Base-by-base conservation (phyloP, 2,888 invertebrate species). In the Gryllus longicercus region DNA sequence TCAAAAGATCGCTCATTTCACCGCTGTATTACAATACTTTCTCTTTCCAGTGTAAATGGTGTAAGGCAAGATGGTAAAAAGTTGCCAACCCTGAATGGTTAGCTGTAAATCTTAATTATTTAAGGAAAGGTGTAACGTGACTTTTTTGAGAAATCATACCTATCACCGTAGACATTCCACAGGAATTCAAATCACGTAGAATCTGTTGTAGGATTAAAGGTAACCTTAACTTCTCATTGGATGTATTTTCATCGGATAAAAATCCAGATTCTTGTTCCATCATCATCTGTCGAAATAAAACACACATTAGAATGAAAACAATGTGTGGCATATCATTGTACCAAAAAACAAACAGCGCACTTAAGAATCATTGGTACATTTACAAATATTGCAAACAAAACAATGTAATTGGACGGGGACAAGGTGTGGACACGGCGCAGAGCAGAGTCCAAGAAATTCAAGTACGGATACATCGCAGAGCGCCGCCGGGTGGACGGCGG, bases 211-310 rank as follows among this genome's bases (percentile, higher is more conserved):
- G 89, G 83, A 97, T 91, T 8, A 92, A 92, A 2, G 93, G 92
- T 74, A 98, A 88, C 83, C 92, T 92, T 50, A 88, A 88, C 83
- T 93, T 93, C n/a, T 89, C 89, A 76, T 80, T 79, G 23, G 79
- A 25, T 78, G 83, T 82, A 38, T 84, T 85, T 82, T 91, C 91
- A 83, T 91, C 90, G 0, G 96, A 96, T 38, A 98, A 89, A 86
- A 97, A 97, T 78, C 92, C 91, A 81, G 92, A 93, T 86, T 97
- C 97, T 82, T 95, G 91, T 88, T 98, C 96, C 90, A 96, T 91
- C 84, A 93, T 93, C 84, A 92, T 93, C 92, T 92, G 84, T 25
- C 82, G 81, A 25, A 49, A n/a, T 51, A 78, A 77, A 76, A 63
- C 76, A 38, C 38, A 38, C 8, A 38, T 5, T 38, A 38, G 38